Conservation (phyloP, 2,888 invertebrate genomes). For the Eristalis intricaria region DNA sequence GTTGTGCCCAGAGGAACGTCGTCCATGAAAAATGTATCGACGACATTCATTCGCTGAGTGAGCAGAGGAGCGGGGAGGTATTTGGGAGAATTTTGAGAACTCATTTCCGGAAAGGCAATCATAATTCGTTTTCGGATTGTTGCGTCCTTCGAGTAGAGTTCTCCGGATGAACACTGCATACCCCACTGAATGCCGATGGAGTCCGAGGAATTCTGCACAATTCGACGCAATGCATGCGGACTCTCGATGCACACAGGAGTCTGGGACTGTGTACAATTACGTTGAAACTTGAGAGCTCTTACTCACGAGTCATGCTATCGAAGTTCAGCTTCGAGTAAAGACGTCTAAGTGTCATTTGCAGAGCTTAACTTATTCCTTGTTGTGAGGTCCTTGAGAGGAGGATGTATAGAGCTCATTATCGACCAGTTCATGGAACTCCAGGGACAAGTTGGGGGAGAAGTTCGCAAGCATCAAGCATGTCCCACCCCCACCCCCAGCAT, state of each 20-base stretch:
- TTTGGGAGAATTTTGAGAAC: not conserved
- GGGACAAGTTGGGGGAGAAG: too few relatives aligned
- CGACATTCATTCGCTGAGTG: not conserved
- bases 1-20: not conserved
- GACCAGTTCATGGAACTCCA: too few relatives aligned
- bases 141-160: not conserved
- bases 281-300: not conserved
- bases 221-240: not conserved
- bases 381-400: too few relatives aligned
- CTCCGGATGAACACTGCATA: not conserved
- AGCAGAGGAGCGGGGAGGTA: not conserved
- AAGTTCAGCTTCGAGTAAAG: not conserved
- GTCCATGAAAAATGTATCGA: not conserved
- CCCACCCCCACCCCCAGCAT: not conserved
- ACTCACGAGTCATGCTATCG: too few relatives aligned
- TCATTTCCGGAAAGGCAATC: constrained; percentile 1
- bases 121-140: not conserved
- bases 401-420: not conserved
- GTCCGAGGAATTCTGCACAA: not conserved
- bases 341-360: not conserved
- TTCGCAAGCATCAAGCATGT: too few relatives aligned
- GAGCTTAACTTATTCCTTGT: not conserved
- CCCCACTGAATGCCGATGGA: not conserved
- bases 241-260: not conserved
- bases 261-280: not conserved